These are phyloP conservation scores for Spheniscus mendiculus DNA, from an alignment of 2,113 vertebrate genomes.

Conservation along the genomic window DNA sequence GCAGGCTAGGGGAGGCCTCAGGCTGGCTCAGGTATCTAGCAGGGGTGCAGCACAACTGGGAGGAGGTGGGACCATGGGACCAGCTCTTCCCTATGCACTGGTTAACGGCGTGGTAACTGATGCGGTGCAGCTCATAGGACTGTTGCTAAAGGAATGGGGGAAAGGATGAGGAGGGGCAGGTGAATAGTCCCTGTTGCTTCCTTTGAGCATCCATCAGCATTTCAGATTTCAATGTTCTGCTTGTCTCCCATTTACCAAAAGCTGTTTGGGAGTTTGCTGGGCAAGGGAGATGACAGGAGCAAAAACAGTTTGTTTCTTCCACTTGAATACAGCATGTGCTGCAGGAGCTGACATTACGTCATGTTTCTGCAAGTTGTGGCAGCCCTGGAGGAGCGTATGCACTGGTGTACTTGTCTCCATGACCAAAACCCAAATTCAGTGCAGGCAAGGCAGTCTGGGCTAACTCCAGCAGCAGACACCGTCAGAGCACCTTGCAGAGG, in stretches of 20 bases:
- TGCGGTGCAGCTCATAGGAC: neutral
- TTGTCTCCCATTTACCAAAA: neutral
- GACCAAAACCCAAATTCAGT: neutral
- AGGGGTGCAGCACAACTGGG: accelerated
- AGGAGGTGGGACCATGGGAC: accelerated
- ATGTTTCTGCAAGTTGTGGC: neutral
- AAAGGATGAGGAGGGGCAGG: neutral
- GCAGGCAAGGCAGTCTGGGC: neutral
- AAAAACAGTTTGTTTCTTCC: neutral
- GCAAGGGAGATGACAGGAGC: neutral
- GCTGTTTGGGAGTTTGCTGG: neutral
- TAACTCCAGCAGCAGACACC: neutral
- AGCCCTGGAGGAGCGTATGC: neutral
- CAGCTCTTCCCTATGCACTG: neutral
- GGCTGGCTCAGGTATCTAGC: neutral
- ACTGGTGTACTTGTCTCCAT: neutral
- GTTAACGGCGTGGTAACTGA: neutral
- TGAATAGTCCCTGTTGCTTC: neutral
- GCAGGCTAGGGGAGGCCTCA: neutral
- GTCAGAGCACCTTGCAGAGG: neutral
- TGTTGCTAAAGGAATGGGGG: neutral
- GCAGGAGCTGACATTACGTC: neutral
- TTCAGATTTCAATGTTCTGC: neutral
- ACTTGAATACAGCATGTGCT: neutral
- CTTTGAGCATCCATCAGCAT: neutral